These are phyloP conservation scores for Oncorhynchus masou DNA, from an alignment of 2,113 vertebrate species.

Conservation along the genomic window DNA sequence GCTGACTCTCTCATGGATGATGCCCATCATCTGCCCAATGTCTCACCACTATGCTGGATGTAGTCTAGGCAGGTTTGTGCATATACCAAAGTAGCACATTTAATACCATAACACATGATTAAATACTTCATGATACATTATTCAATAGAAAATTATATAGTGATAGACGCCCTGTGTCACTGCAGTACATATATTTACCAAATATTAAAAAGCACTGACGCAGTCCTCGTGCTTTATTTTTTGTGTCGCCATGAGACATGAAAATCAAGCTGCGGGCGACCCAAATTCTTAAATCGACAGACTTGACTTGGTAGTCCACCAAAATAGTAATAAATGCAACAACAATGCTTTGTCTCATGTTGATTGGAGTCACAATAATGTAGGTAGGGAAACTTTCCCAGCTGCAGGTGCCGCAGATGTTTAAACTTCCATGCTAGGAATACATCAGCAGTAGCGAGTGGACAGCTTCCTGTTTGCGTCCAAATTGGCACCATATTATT, in stretches of 20 bases:
- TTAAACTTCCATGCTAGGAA: neutral
- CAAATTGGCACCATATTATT: too few relatives aligned
- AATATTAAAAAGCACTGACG: neutral
- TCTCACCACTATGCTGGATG: too few relatives aligned
- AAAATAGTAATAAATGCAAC: slow-evolving; percentile 64
- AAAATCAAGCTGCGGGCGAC: slow-evolving; percentile 49
- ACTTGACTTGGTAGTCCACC: slow-evolving; percentile 41
- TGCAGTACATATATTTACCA: neutral
- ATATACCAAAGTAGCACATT: too few relatives aligned
- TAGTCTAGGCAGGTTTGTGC: too few relatives aligned
- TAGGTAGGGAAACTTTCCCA: neutral
- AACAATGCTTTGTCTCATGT: slow-evolving; percentile 18
- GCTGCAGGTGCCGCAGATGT: neutral
- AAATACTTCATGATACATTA: neutral
- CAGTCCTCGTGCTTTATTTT: slow-evolving; percentile 23
- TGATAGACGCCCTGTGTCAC: neutral
- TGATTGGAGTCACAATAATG: neutral
- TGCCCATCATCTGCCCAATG: too few relatives aligned
- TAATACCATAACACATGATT: neutral
- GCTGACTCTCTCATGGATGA: neutral
- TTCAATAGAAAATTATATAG: neutral
- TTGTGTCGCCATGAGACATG: slow-evolving; percentile 23
- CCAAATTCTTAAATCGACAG: slow-evolving; percentile 60
- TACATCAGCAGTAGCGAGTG: slow-evolving; percentile 35
- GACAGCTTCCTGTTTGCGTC: slow-evolving; percentile 43